Evolutionary conservation across 2,888 invertebrate genomes (phyloP).

Genomic region (Cheilosia grossa): DNA sequence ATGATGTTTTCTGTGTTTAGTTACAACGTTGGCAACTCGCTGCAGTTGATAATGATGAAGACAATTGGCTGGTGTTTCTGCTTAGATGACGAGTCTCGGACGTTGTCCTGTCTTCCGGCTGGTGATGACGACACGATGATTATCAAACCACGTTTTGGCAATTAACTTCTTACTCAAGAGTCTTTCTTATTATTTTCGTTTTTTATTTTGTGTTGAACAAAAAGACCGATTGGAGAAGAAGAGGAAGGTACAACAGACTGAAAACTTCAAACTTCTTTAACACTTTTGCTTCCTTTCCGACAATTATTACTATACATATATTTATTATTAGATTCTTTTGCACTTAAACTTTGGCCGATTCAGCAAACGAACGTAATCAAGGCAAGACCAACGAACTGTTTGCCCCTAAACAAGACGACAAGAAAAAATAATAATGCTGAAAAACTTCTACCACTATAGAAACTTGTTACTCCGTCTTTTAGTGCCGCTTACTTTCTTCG

Average conservation of each 20-base stretch:
- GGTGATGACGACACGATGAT: slow-evolving; percentile 32
- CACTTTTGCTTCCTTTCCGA: slow-evolving; percentile 63
- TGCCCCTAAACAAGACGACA: slow-evolving; percentile 45
- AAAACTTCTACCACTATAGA: slow-evolving; percentile 60
- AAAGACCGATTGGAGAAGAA: slow-evolving; percentile 38
- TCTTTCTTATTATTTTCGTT: slow-evolving; percentile 30
- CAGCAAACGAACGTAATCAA: slow-evolving; percentile 67
- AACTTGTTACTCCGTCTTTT: slow-evolving; percentile 69
- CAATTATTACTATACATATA: slow-evolving; percentile 29
- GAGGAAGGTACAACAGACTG: slow-evolving; percentile 37
- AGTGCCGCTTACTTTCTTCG: slow-evolving; percentile 62
- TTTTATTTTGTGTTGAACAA: slow-evolving; percentile 5
- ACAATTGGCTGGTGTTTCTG: slow-evolving; percentile 20
- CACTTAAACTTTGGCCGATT: slow-evolving; percentile 70
- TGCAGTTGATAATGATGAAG: slow-evolving; percentile 10
- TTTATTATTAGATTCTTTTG: slow-evolving; percentile 48
- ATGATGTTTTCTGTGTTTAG: slow-evolving; percentile 18
- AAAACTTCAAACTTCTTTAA: slow-evolving; percentile 54
- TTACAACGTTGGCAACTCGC: slow-evolving; percentile 20
- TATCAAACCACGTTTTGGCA: slow-evolving; percentile 67
- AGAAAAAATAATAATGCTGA: slow-evolving; percentile 13
- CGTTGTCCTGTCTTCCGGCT: slow-evolving; percentile 42
- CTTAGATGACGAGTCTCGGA: slow-evolving; percentile 35
- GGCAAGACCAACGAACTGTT: slow-evolving; percentile 72
- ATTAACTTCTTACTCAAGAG: slow-evolving; percentile 63